Base-by-base conservation (phyloP, 2,113 vertebrate species). In the Pteropus alecto region DNA sequence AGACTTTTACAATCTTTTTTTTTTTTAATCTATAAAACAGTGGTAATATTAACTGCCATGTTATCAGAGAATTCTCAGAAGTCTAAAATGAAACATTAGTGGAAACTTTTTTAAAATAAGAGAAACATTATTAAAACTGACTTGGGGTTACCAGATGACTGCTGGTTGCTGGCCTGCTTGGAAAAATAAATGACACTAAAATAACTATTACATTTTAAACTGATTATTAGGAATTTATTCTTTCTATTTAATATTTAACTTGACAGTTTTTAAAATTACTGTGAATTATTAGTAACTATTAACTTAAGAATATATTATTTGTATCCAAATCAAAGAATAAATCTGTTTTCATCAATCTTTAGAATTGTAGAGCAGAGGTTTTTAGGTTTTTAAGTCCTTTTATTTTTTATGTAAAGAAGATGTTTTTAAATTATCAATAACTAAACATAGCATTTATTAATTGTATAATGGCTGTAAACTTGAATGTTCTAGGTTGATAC, bases 101-200 rank as follows among this genome's bases (percentile, higher is more conserved):
- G 22, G 81, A 90, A 74, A 38, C 6, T 82, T 68, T 76, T 70
- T 84, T n/a, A 22, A 93, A 76, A 56, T 7, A 3, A 24, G 16
- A 88, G 3, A 78, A 90, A 85, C 30, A 81, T 71, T 82, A 81
- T 61, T 61, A 68, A 87, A 77, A 97, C 96, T 68, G 41, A 98
- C 96, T 95, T 90, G 46, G 12, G 63, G 94, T 61, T 96, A 84
- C 18, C 73, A 90, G 48, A 89, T 67, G 8, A 38, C 71, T 58
- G 73, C 10, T 97, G 46, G 94, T 97, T 58, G 76, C 96, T 65
- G 92, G 56, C 2, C 41, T 77, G 74, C 30, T 97, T 87, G 92
- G 68, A 96, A 51, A 84, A 51, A 90, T 82, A 94, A 96, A 89
- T 90, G 7, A 67, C 6, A 95, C 85, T 89, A 58, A 90, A 67